phyloP scores from a whole-genome alignment of 1,140 invertebrate genomes.

The Rhizoglyphus robini region DNA sequence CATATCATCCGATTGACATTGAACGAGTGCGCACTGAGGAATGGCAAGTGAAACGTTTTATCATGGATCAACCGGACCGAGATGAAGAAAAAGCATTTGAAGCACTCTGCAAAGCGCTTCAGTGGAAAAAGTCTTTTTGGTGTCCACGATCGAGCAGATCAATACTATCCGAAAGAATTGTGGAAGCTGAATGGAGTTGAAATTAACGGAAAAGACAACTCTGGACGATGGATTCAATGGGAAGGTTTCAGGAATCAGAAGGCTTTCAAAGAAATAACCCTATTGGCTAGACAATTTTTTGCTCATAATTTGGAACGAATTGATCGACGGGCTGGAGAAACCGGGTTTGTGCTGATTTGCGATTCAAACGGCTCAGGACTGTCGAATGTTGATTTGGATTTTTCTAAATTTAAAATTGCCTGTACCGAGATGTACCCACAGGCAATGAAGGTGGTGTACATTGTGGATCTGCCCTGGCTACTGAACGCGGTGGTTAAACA shows the following conservation, averaged over 20 bases:
- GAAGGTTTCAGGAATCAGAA: neutral
- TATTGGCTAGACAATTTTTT: neutral
- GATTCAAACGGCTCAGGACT: neutral
- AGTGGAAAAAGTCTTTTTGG: constrained; percentile 21
- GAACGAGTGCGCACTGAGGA: constrained; percentile 14
- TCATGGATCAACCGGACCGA: neutral
- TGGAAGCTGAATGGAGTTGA: constrained; percentile 8
- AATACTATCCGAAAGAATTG: constrained; percentile 15
- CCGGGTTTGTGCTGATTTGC: neutral
- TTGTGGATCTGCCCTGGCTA: constrained; percentile 8
- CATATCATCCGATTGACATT: constrained; percentile 13
- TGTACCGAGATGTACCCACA: neutral
- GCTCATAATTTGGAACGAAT: constrained; percentile 4
- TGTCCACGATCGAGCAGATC: constrained; percentile 7
- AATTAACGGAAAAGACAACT: neutral
- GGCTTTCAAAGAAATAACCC: neutral
- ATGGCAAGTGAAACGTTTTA: constrained; percentile 11
- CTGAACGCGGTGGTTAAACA: neutral
- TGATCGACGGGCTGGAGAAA: neutral
- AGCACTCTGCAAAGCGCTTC: neutral
- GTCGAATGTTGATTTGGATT: constrained; percentile 4
- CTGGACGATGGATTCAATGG: neutral
- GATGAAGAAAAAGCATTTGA: constrained; percentile 9
- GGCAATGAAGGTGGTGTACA: neutral
- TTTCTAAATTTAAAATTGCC: neutral